Conservation (phyloP, 2,797 vertebrate genomes). For the Anableps anableps region DNA sequence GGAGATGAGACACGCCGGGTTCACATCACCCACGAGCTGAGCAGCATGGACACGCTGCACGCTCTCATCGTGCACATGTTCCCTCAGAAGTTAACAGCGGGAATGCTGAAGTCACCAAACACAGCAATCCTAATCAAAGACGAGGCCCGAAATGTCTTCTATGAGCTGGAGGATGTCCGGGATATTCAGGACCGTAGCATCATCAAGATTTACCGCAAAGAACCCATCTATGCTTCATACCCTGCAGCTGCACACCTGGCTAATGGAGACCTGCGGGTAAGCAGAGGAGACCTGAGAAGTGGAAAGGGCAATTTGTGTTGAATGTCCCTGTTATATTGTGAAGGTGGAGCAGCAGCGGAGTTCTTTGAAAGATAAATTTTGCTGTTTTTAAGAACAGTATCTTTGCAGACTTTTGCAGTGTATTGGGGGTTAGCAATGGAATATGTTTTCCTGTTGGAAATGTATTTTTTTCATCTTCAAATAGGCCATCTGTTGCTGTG, state of each 20-base stretch:
- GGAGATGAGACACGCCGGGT: slow-evolving; percentile 96
- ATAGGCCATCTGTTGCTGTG: slow-evolving; percentile 73
- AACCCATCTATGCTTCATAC: slow-evolving; percentile 96
- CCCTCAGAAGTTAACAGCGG: slow-evolving; percentile 97
- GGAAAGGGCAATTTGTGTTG: slow-evolving; percentile 2
- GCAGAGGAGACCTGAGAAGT: slow-evolving; percentile 36
- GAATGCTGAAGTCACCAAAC: slow-evolving; percentile 98
- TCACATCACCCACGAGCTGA: slow-evolving; percentile 98
- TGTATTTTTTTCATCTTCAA: slow-evolving; percentile 68
- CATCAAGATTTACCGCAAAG: slow-evolving; percentile 98
- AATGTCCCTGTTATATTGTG: neutral
- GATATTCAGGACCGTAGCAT: slow-evolving; percentile 99
- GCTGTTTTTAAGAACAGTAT: slow-evolving; percentile 36
- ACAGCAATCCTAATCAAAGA: slow-evolving; percentile 99
- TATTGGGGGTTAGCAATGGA: slow-evolving; percentile 60
- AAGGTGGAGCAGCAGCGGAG: slow-evolving; percentile 13
- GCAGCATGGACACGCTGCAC: slow-evolving; percentile 97
- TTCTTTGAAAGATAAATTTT: slow-evolving; percentile 16
- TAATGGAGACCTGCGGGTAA: slow-evolving; percentile 96
- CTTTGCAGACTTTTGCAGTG: slow-evolving; percentile 52
- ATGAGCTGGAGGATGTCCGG: slow-evolving; percentile 95
- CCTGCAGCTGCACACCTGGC: slow-evolving; percentile 91
- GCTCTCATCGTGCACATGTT: slow-evolving; percentile 99
- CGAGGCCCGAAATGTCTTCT: slow-evolving; percentile 97
- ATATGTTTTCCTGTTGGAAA: slow-evolving; percentile 72